Base-by-base conservation (phyloP, 2,113 vertebrate species). In the Porphyrio hochstetteri region DNA sequence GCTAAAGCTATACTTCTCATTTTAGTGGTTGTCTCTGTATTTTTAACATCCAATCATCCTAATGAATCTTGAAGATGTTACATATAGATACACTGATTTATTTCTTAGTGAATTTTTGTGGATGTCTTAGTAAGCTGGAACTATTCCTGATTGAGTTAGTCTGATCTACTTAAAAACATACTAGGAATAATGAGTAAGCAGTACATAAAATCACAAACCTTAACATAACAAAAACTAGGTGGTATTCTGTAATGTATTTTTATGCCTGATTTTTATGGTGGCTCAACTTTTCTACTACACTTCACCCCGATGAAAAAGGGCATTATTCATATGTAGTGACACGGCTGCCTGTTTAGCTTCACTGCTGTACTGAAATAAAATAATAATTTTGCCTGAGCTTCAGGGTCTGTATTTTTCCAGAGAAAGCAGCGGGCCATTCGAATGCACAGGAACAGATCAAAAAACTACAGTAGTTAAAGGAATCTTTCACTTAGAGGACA, bases 71-170 rank as follows among this genome's bases (percentile, higher is more conserved):
- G 40, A 95, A 79, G 53, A 87, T 67, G 21, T 68, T 96, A 16
- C 28, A 82, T 57, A 50, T 25, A 92, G 25, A 59, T 82, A 74
- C 55, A 21, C 28, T 0, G 0, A 55, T 91, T 78, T 90, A 93
- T 84, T 97, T 96, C 90, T 89, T 88, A 79, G 72, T 82, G 67
- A 67, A 50, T 87, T 97, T 96, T 97, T 88, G 95, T 90, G 56
- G 70, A 25, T 94, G 13, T 71, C 57, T 85, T 89, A 88, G 52
- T 64, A 95, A 92, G 31, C 38, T 94, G 36, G 76, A 96, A 92
- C 18, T 7, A 20, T 57, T 93, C 61, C 59, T 93, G 52, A 92
- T 4, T 78, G 70, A 91, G 48, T 82, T 76, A 69, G 77, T 74
- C 35, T 59, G 38, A 74, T 91, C 53, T 74, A 82, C 86, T 85